Conservation (phyloP, 2,113 vertebrate species). For the Eulemur rufifrons region DNA sequence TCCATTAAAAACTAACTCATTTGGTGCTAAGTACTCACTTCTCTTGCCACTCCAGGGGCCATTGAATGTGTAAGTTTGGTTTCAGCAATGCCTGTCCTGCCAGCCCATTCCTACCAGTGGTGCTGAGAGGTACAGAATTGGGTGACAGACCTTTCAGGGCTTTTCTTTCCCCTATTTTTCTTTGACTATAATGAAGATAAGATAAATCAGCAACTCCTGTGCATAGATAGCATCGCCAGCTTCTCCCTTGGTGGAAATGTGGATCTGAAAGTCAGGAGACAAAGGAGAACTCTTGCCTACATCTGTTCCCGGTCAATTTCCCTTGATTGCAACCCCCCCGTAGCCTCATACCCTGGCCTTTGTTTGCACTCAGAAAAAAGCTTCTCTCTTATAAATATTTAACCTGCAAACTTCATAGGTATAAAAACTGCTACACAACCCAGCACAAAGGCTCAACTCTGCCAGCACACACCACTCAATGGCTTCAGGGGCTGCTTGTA, state of each 20-base stretch:
- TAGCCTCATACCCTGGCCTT: neutral
- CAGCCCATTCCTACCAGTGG: neutral
- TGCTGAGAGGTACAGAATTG: neutral
- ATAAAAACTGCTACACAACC: neutral
- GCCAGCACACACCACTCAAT: neutral
- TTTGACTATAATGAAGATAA: neutral
- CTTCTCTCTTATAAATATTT: neutral
- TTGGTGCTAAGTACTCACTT: neutral
- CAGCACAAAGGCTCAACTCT: neutral
- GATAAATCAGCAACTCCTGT: neutral
- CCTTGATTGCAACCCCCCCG: neutral
- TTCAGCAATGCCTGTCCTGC: neutral
- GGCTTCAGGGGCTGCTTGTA: neutral
- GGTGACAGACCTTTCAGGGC: neutral
- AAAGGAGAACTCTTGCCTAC: neutral
- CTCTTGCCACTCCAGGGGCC: neutral
- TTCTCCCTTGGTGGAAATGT: neutral
- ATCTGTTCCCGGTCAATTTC: slow-evolving; percentile 24
- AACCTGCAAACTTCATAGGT: neutral
- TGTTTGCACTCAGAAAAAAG: slow-evolving; percentile 1
- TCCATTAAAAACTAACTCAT: neutral
- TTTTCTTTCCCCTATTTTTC: neutral
- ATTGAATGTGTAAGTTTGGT: neutral
- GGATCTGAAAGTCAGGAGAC: neutral
- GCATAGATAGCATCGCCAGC: neutral